These are phyloP conservation scores for Chelonia mydas DNA, from an alignment of 2,797 vertebrate genomes.

Conservation along the genomic window DNA sequence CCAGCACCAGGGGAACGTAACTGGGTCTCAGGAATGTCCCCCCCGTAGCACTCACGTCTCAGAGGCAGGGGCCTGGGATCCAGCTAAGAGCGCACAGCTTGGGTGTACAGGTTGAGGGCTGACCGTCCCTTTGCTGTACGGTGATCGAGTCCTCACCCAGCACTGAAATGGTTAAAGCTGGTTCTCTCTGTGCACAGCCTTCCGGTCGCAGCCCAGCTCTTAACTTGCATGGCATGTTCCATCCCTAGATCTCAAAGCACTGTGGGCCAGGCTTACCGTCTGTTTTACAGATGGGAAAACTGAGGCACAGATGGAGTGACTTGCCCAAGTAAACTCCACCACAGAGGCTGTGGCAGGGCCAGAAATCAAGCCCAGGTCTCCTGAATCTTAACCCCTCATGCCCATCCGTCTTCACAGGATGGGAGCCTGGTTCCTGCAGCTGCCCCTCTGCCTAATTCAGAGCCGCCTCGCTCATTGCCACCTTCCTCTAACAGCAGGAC, in stretches of 20 bases:
- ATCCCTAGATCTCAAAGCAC: neutral
- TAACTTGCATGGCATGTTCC: neutral
- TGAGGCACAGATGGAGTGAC: neutral
- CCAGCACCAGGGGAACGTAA: neutral
- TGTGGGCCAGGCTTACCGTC: neutral
- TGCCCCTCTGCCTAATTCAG: neutral
- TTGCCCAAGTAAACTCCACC: too few relatives aligned
- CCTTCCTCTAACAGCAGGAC: neutral
- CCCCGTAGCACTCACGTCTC: neutral
- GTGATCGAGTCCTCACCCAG: neutral
- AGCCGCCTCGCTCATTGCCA: rapidly evolving
- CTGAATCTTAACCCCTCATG: rapidly evolving
- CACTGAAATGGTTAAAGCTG: neutral
- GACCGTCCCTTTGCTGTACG: rapidly evolving
- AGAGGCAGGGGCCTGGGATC: neutral
- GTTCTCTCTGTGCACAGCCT: rapidly evolving
- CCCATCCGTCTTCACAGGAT: neutral
- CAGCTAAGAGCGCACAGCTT: neutral
- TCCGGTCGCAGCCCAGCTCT: neutral
- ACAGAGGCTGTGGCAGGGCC: neutral
- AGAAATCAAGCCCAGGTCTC: neutral
- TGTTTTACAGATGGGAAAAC: neutral
- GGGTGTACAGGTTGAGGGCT: too few relatives aligned
- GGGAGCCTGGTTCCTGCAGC: neutral
- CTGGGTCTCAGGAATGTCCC: neutral